A percentile compares a stretch with the other conserved stretches of the same genome.
Evolutionary conservation across 2,113 vertebrate species (phyloP).

Genomic region (Stomatorhinus ivindoensis): DNA sequence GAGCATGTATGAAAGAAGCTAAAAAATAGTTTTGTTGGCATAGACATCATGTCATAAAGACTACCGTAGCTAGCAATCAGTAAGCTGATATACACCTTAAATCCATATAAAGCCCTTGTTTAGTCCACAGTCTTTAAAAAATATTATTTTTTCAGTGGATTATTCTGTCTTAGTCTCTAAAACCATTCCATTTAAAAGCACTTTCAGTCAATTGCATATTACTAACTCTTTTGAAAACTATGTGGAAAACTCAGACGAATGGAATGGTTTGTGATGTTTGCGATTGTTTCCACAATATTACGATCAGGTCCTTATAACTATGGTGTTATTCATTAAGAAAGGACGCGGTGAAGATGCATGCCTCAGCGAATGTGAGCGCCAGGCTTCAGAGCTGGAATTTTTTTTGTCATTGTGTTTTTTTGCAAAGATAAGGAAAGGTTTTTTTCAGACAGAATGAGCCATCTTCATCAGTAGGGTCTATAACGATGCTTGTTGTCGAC

Average conservation of each 20-base stretch:
- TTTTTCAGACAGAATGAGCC: conserved; percentile 55
- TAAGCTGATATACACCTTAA: conserved; percentile 60
- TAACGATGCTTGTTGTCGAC: conserved; percentile 52
- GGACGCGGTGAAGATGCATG: conserved; percentile 42
- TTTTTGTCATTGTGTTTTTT: conserved; percentile 32
- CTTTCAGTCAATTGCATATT: conserved; percentile 76
- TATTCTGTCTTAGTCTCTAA: conserved; percentile 54
- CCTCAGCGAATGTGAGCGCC: conserved; percentile 49
- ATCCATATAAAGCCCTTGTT: conserved; percentile 55
- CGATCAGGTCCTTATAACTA: conserved; percentile 59
- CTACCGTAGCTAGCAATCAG: conserved; percentile 54
- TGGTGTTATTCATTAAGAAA: conserved; percentile 48
- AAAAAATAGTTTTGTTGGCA: conserved; percentile 64
- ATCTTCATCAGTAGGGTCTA: conserved; percentile 56
- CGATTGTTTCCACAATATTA: conserved; percentile 43
- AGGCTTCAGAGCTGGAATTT: conserved; percentile 49
- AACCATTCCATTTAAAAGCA: conserved; percentile 88
- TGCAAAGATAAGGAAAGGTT: conserved; percentile 41
- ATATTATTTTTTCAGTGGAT: conserved; percentile 14
- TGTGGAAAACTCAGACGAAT: conserved; percentile 40
- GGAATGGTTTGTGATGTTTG: conserved; percentile 67
- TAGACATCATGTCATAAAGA: conserved; percentile 50
- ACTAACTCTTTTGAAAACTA: conserved; percentile 52
- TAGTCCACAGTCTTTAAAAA: conserved; percentile 59
- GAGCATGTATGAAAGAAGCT: conserved; percentile 50